A percentile compares a stretch with the other conserved stretches of the same genome.
Evolutionary conservation across 2,888 invertebrate species (phyloP).

Genomic region (Pocota personata): DNA sequence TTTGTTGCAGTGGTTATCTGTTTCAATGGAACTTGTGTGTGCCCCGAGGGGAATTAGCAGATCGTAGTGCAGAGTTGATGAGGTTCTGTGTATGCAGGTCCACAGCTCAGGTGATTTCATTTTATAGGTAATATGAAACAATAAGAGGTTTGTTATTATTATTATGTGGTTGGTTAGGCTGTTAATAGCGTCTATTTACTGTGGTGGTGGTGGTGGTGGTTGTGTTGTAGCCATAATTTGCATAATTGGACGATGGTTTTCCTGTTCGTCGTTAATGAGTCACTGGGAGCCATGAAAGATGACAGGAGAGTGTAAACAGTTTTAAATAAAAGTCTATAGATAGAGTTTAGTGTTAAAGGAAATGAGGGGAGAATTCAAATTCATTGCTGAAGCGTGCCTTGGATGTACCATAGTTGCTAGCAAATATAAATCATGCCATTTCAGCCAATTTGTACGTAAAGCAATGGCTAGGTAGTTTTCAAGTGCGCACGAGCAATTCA

Average conservation of each 20-base stretch:
- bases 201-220: not conserved
- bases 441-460: too few species aligned
- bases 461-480: too few species aligned
- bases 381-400: not conserved
- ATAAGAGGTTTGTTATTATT: not conserved
- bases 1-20: slow-evolving; percentile 5
- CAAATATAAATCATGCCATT: not conserved
- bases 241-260: not conserved
- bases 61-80: slow-evolving; percentile 9
- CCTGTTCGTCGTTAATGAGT: not conserved
- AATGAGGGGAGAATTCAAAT: not conserved
- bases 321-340: not conserved
- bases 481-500: too few species aligned
- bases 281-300: not conserved
- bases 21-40: not conserved
- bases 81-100: slow-evolving; percentile 13
- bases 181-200: not conserved
- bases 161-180: not conserved
- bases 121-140: slow-evolving; percentile 21
- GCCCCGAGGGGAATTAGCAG: not conserved
- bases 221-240: not conserved
- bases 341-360: not conserved
- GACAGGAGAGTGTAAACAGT: not conserved
- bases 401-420: not conserved
- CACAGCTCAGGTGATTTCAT: not conserved